Conservation (phyloP, 2,797 vertebrate species). For the Rhadinocentrus ornatus region DNA sequence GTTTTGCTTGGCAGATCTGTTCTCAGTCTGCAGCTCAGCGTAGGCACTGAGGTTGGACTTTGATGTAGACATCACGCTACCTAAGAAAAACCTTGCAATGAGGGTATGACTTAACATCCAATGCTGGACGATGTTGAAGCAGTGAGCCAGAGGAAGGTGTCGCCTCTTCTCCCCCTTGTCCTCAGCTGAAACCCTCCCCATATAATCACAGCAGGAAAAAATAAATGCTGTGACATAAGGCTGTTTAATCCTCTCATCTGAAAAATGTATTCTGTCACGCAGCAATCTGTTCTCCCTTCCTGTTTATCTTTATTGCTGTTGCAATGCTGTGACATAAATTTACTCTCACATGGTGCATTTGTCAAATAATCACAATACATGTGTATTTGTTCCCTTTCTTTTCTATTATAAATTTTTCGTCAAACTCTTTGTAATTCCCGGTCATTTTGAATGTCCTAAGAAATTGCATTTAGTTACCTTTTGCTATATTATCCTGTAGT, state of each 20-base stretch:
- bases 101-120: conserved; percentile 17
- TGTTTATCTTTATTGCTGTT: conserved; percentile 32
- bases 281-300: conserved; percentile 71
- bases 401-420: background rate
- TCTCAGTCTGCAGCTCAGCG: conserved; percentile 18
- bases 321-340: conserved; percentile 21
- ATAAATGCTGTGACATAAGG: conserved; percentile 79
- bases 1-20: background rate
- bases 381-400: background rate
- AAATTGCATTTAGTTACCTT: background rate
- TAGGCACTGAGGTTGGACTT: conserved; percentile 36
- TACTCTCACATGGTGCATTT: background rate
- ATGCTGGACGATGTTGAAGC: conserved; percentile 9
- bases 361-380: background rate
- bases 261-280: conserved; percentile 80
- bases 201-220: conserved; percentile 63
- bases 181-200: conserved; percentile 19
- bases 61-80: conserved; percentile 25
- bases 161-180: background rate
- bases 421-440: background rate
- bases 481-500: background rate
- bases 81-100: conserved; percentile 47
- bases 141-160: conserved; percentile 51
- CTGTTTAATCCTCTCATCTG: conserved; percentile 74
- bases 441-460: background rate